phyloP scores from a whole-genome alignment of 2,888 invertebrate species.

The Cyclophora punctaria region DNA sequence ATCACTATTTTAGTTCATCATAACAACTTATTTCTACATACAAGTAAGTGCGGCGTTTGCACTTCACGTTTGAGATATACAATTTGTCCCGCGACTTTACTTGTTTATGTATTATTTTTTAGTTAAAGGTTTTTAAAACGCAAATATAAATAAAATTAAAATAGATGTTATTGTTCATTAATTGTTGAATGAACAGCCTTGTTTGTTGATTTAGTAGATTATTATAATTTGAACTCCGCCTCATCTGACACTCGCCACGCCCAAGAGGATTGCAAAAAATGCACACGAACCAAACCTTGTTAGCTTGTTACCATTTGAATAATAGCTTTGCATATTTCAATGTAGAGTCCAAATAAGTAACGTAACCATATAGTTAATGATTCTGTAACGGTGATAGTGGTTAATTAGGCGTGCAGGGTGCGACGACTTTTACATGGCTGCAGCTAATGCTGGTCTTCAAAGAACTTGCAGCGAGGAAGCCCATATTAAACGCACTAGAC shows the following conservation, averaged over 20 bases:
- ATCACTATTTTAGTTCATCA: too few species aligned
- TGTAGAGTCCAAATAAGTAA: constrained; percentile 12
- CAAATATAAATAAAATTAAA: too few species aligned
- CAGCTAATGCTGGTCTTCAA: constrained; percentile 5
- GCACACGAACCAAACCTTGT: constrained; percentile 4
- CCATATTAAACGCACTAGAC: constrained; percentile 6
- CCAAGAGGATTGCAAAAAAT: constrained; percentile 15
- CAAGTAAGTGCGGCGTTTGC: too few species aligned
- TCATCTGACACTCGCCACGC: constrained; percentile 13
- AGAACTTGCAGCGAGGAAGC: constrained; percentile 12
- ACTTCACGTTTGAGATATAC: too few species aligned
- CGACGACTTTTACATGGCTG: constrained; percentile 6
- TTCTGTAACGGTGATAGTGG: constrained; percentile 25
- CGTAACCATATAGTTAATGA: constrained; percentile 27
- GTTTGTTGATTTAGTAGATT: constrained; percentile 11
- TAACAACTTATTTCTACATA: too few species aligned
- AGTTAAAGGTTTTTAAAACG: too few species aligned
- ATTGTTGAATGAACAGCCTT: too few species aligned
- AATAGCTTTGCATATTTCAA: constrained; percentile 7
- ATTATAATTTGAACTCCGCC: constrained; percentile 13
- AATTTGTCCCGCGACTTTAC: too few species aligned
- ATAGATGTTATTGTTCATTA: too few species aligned
- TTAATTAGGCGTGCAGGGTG: constrained; percentile 13
- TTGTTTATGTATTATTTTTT: too few species aligned
- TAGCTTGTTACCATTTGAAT: constrained; percentile 7